phyloP scores from a whole-genome alignment of 2,888 invertebrate genomes.

The Phalera bucephala region DNA sequence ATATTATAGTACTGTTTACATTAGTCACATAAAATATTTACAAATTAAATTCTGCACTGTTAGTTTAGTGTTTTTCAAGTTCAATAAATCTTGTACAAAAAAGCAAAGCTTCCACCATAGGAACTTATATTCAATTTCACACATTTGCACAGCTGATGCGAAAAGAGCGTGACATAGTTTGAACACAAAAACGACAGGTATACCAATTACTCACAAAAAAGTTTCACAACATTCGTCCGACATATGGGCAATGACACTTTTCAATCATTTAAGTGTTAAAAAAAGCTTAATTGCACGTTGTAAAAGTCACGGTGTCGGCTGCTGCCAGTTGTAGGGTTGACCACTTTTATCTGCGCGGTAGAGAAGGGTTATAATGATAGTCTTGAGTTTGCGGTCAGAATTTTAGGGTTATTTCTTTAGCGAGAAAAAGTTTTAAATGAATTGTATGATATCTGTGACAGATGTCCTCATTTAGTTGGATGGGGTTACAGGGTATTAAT shows the following conservation, averaged over 20 bases:
- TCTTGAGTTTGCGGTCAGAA: slow-evolving; percentile 44
- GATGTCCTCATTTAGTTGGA: not conserved
- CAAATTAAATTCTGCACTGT: too few relatives aligned
- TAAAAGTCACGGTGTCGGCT: slow-evolving; percentile 61
- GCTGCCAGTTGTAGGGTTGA: slow-evolving; percentile 77
- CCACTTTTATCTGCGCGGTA: slow-evolving; percentile 60
- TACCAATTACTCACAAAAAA: slow-evolving; percentile 30
- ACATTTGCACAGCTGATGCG: slow-evolving; percentile 28
- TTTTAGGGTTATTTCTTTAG: slow-evolving; percentile 60
- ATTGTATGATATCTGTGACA: not conserved
- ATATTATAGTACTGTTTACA: too few relatives aligned
- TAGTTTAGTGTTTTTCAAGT: too few relatives aligned
- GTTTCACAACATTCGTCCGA: slow-evolving; percentile 44
- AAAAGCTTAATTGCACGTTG: slow-evolving; percentile 67
- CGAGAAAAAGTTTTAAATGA: slow-evolving; percentile 34
- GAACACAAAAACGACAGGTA: slow-evolving; percentile 10
- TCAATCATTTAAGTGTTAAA: slow-evolving; percentile 60
- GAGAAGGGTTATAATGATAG: slow-evolving; percentile 41
- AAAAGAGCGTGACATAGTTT: slow-evolving; percentile 31
- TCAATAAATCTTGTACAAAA: too few relatives aligned
- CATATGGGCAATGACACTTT: slow-evolving; percentile 72
- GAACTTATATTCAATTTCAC: too few relatives aligned
- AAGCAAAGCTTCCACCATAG: too few relatives aligned
- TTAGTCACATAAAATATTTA: too few relatives aligned
- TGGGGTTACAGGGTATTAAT: too few relatives aligned